Percentiles rank a stretch among this genome's conserved stretches.
phyloP scores from a whole-genome alignment of 2,888 invertebrate species.

The Leucozona laternaria region DNA sequence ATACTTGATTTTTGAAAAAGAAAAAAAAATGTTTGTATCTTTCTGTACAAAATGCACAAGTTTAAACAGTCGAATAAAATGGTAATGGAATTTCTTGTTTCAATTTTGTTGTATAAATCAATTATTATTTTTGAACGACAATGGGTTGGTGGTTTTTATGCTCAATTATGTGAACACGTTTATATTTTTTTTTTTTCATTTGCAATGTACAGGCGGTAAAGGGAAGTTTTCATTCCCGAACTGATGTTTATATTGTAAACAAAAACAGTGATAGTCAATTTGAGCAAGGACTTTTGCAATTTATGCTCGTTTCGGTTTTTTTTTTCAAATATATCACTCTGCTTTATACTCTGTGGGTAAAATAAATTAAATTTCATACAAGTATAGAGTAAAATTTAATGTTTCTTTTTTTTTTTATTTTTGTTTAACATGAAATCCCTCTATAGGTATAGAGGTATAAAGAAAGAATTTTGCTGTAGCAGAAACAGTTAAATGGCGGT shows the following conservation, averaged over 20 bases:
- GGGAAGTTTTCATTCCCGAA: slow-evolving; percentile 42
- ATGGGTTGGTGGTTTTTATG: slow-evolving; percentile 29
- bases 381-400: no score
- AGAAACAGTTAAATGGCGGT: no score
- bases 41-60: not conserved
- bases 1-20: not conserved
- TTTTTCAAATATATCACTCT: not conserved
- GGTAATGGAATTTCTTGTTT: slow-evolving; percentile 61
- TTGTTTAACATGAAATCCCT: no score
- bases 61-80: slow-evolving; percentile 11
- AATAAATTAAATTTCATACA: no score
- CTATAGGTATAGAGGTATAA: no score
- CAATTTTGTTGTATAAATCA: slow-evolving; percentile 54
- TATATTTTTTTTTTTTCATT: not conserved
- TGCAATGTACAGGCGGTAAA: not conserved
- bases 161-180: slow-evolving; percentile 58
- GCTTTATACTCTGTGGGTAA: no score
- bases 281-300: not conserved
- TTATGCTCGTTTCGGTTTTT: not conserved
- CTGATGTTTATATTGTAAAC: slow-evolving; percentile 45
- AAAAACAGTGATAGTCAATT: slow-evolving; percentile 21
- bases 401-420: no score
- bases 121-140: slow-evolving; percentile 38
- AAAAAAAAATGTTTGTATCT: not conserved
- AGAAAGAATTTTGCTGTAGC: no score